Evolutionary conservation across 2,888 invertebrate species (phyloP), one percentile per base, ranked within the genome.

Genomic region (Orchesellides sinensis): DNA sequence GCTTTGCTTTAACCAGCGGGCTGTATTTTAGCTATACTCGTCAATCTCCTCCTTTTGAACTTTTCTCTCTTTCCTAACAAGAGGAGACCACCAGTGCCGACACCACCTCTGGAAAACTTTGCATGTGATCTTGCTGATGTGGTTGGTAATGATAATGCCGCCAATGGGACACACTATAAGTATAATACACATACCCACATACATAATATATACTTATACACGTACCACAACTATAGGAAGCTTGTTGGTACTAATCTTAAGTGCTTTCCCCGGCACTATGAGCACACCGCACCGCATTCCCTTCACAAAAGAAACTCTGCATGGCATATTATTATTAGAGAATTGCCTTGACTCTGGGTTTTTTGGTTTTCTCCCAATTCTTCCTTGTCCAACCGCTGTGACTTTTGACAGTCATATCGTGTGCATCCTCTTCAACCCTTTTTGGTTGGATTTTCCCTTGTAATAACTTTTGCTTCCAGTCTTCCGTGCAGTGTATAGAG

Each of bases 351-450:
- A n/a, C n/a, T n/a, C n/a, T n/a, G n/a, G n/a, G n/a, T n/a, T n/a
- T n/a, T n/a, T n/a, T n/a, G n/a, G n/a, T n/a, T n/a, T n/a, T n/a
- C n/a, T n/a, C n/a, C n/a, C n/a, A n/a, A n/a, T n/a, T n/a, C n/a
- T n/a, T n/a, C n/a, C n/a, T n/a, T n/a, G n/a, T 5, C 40, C 56
- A 23, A 54, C 59, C 56, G 35, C 25, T 56, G 73, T 61, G 73
- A 73, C 73, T 73, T 73, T 61, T 73, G 73, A 61, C 73, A 61
- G 61, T 73, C 25, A 73, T 47, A 73, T 73, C 61, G 56, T 63
- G n/a, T n/a, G 63, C 63, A 63, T 63, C 63, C 35, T 63, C 52
- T 52, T 6, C 27, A 65, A n/a, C 25, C 47, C 5, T 17, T 65
- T n/a, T 19, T 32, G 40, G 40, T 8, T 40, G 32, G 32, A 32